Evolutionary conservation across 2,888 invertebrate species (phyloP).

Genomic region (Diogma glabrata): DNA sequence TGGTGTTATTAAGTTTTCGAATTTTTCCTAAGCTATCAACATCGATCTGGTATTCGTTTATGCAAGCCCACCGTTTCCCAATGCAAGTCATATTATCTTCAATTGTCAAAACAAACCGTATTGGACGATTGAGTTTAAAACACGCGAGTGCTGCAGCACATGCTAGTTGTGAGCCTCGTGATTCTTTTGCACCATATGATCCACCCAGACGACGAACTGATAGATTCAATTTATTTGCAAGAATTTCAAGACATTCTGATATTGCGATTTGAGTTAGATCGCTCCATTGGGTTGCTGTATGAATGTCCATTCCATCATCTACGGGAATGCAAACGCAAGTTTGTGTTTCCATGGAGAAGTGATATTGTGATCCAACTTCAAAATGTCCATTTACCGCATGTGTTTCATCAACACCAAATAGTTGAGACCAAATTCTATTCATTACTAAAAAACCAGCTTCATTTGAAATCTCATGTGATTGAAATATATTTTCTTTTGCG

Average conservation of each 20-base stretch:
- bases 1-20: conserved; percentile 45
- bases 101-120: conserved; percentile 48
- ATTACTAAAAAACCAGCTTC: neutral
- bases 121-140: conserved; percentile 45
- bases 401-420: conserved; percentile 20
- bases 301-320: conserved; percentile 58
- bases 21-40: conserved; percentile 51
- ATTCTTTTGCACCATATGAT: conserved; percentile 54
- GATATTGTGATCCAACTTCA: conserved; percentile 47
- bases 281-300: conserved; percentile 46
- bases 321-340: conserved; percentile 47
- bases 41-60: conserved; percentile 46
- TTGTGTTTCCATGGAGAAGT: conserved; percentile 59
- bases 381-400: conserved; percentile 41
- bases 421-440: conserved; percentile 20
- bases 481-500: too few relatives aligned
- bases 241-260: conserved; percentile 41
- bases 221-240: conserved; percentile 48
- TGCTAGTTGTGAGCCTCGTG: conserved; percentile 42
- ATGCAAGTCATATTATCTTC: conserved; percentile 51
- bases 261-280: conserved; percentile 44
- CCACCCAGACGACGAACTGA: conserved; percentile 55
- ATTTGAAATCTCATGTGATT: conserved; percentile 16
- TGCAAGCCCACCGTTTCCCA: conserved; percentile 45
- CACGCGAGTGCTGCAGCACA: conserved; percentile 55